Base-by-base conservation (phyloP, 2,113 vertebrate genomes). In the Saguinus midas region DNA sequence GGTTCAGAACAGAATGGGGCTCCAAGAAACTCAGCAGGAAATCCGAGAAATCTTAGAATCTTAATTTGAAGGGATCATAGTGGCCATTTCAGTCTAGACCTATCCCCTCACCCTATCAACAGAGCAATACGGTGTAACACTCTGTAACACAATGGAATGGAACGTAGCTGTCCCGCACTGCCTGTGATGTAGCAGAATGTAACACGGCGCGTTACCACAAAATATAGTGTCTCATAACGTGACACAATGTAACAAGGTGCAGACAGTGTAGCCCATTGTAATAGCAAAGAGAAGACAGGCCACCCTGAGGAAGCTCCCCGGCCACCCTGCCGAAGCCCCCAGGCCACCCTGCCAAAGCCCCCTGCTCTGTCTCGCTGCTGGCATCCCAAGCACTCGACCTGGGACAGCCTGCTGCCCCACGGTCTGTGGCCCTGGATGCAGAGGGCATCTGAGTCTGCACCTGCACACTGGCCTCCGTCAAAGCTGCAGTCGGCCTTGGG, bases 361-460 rank as follows among this genome's bases (percentile, higher is more conserved):
- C 37, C 6, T 5, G 8, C 66, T 37, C 61, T 13, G 48, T 13
- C 5, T 40, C 23, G 37, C 58, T 25, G 58, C 72, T 25, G 48
- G 48, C 25, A 8, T 10, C 17, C 32, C 48, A 14, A 13, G 12
- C 3, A 0, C 37, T 29, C 40, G 5, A 2, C 27, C 64, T 58
- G 25, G 75, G 50, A 81, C 17, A 25, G 76, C 57, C 84, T 52
- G 78, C 58, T 17, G 58, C 3, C 0, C 87, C 37, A 4, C 25
- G 16, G 17, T 17, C 57, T 16, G 58, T 27, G 48, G 35, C 27
- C 82, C 21, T 25, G 88, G 72, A 18, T 52, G 8, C 27, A 20
- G 73, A 40, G 57, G 32, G 35, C 14, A 1, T 66, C 81, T 35
- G 35, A 8, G 52, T 4, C 9, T 14, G 12, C 25, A 1, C 75